Evolutionary conservation across 2,113 vertebrate species (phyloP), one percentile per base, ranked within the genome.

Genomic region (Sprattus sprattus): DNA sequence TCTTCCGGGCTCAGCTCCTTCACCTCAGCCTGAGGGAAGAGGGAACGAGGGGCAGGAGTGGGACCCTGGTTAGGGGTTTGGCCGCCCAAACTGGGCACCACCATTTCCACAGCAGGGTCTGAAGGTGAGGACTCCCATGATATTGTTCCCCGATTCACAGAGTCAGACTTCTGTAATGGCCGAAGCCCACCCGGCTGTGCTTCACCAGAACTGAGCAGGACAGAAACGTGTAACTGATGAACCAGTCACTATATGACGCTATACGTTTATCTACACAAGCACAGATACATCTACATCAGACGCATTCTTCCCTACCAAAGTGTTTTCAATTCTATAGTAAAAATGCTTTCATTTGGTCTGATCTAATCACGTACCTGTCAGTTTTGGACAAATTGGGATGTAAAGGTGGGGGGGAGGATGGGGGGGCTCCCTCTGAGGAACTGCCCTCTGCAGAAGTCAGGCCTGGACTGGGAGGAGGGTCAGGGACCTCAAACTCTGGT

Each of bases 401-500:
- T 83, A 54, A 49, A 49, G 92, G 89, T n/a, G 92, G 92, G 82
- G 80, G 82, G 67, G 90, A 91, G 6, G 88, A 6, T 2, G 85
- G 47, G 4, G 88, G 84, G 28, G 91, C 89, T 10, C 57, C 45
- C 18, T 50, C 80, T 20, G 88, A 64, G 83, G 57, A 67, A 50
- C 57, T 47, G 57, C 86, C 82, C 39, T 88, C 82, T 16, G 92
- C 28, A 18, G 25, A 4, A 5, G 57, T 80, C 9, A 44, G 81
- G 4, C 87, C 89, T 0, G 85, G 87, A 75, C 82, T 71, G 39
- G 87, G 89, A 6, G 89, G 90, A 22, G 88, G 60, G 0, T 93
- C 91, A 46, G 93, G 93, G 82, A 95, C 89, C 90, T 94, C 92
- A 89, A 96, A 96, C 81, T 93, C 90, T 22, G 89, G 81, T 60